phyloP scores from a whole-genome alignment of 1,140 invertebrate genomes.

The Calliphora vicina region DNA sequence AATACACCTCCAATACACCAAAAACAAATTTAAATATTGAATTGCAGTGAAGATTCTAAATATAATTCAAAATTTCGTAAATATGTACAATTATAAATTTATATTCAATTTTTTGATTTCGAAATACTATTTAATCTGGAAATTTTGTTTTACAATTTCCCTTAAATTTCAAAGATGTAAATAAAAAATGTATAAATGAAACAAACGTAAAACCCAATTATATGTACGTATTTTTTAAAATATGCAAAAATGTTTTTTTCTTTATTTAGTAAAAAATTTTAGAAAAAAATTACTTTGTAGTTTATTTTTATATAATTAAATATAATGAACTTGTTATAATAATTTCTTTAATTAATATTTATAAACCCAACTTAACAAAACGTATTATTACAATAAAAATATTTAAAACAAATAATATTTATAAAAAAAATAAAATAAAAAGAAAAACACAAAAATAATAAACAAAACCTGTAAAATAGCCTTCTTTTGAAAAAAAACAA shows the following conservation, averaged over 20 bases:
- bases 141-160: no score
- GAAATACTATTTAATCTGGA: no score
- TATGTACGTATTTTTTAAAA: conserved; percentile 14
- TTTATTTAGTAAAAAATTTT: conserved; percentile 4
- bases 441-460: background rate
- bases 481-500: conserved; percentile 49
- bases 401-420: conserved; percentile 36
- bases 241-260: conserved; percentile 28
- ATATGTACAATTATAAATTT: no score
- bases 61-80: no score
- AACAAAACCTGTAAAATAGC: conserved; percentile 61
- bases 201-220: no score
- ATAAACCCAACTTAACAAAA: conserved; percentile 39
- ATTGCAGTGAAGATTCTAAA: no score
- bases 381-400: conserved; percentile 5
- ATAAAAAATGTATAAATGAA: conserved; percentile 30
- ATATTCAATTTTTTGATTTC: no score
- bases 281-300: background rate
- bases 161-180: background rate
- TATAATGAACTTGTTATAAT: conserved; percentile 19
- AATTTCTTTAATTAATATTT: conserved; percentile 45
- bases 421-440: background rate
- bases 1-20: no score
- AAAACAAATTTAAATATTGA: no score
- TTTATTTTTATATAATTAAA: conserved; percentile 39